These are phyloP conservation scores for Dinocampus coccinellae DNA, from an alignment of 2,888 invertebrate species.

Conservation along the genomic window DNA sequence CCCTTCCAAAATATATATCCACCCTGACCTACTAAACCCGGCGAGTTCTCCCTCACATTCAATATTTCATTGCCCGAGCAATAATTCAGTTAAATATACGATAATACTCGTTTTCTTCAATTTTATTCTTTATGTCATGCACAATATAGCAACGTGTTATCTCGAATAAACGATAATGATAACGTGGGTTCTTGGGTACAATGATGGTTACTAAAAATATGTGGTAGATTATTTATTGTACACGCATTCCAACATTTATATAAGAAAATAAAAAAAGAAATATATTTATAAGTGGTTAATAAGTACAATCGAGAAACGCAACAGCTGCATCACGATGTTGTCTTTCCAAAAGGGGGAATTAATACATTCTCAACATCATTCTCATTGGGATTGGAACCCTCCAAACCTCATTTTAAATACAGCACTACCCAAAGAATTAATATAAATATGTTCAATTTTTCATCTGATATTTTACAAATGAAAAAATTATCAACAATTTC, in stretches of 20 bases:
- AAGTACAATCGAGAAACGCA: not conserved
- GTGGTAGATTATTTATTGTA: not conserved
- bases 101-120: not conserved
- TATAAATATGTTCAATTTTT: not conserved
- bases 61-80: not conserved
- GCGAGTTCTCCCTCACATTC: conserved; percentile 30
- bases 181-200: not conserved
- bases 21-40: conserved; percentile 56
- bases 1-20: conserved; percentile 31
- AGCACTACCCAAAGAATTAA: not conserved
- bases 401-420: conserved; percentile 30
- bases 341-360: conserved; percentile 46
- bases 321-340: conserved; percentile 43
- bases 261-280: not conserved
- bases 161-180: not conserved
- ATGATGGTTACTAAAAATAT: not conserved
- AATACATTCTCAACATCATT: conserved; percentile 49
- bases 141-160: not conserved
- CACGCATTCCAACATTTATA: not conserved
- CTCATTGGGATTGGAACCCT: conserved; percentile 55
- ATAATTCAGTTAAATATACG: not conserved
- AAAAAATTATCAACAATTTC: not conserved
- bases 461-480: not conserved
- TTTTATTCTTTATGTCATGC: not conserved
- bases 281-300: not conserved